Evolutionary conservation across 2,888 invertebrate genomes (phyloP).

Genomic region (Cheilosia grossa): DNA sequence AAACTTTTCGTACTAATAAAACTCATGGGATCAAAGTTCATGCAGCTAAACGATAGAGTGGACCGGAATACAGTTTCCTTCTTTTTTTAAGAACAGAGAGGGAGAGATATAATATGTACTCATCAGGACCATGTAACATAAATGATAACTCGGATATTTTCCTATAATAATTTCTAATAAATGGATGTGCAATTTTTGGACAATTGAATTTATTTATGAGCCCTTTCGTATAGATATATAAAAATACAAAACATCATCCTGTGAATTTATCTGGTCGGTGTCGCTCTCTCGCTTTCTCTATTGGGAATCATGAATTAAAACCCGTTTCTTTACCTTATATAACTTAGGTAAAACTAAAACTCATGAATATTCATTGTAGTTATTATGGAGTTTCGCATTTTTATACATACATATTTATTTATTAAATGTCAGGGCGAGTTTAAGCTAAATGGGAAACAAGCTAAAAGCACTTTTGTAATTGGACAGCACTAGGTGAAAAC

Average conservation of each 20-base stretch:
- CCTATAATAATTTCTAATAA: conserved; percentile 56
- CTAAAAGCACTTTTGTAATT: too few species aligned
- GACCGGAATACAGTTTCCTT: conserved; percentile 56
- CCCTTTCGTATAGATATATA: neutral
- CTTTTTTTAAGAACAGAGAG: conserved; percentile 35
- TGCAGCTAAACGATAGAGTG: conserved; percentile 71
- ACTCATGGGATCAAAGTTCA: conserved; percentile 74
- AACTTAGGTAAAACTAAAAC: conserved; percentile 5
- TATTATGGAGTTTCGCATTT: conserved; percentile 6
- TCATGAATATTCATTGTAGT: conserved; percentile 61
- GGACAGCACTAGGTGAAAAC: conserved; percentile 26
- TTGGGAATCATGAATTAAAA: conserved; percentile 37
- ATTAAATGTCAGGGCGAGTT: conserved; percentile 18
- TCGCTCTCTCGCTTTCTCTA: conserved; percentile 8
- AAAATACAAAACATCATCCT: conserved; percentile 15
- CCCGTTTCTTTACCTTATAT: conserved; percentile 15
- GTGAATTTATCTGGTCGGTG: neutral
- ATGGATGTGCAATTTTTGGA: conserved; percentile 57
- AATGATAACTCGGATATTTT: conserved; percentile 56
- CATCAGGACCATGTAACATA: conserved; percentile 34
- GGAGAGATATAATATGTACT: conserved; percentile 23
- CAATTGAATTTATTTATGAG: conserved; percentile 59
- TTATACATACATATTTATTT: conserved; percentile 4
- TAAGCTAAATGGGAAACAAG: conserved; percentile 18
- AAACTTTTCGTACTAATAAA: conserved; percentile 73